Evolutionary conservation across 2,797 vertebrate genomes (phyloP), one percentile per base, ranked within the genome.

Genomic region (Clarias laeviceps): DNA sequence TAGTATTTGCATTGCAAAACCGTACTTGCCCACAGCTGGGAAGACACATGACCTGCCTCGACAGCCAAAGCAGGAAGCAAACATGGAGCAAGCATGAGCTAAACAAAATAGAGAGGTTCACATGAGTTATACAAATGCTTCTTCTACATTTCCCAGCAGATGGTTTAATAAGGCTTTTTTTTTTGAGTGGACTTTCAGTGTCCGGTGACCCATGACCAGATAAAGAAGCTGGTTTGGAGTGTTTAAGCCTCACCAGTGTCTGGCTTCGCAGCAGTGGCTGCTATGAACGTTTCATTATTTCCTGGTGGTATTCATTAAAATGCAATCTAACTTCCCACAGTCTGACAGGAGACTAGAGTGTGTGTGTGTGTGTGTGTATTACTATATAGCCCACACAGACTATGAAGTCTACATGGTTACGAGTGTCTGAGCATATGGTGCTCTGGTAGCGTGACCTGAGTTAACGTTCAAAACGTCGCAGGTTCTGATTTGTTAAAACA

Each of bases 1-100:
- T 90, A 93, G 90, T 91, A 92, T 92, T 91, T 94, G 91, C 89
- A 89, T 92, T 88, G 88, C 29, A 86, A 87, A 80, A 79, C 50
- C 64, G 74, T 8, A 72, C 45, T 72, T 81, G 79, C 74, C 74
- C 82, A 88, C 87, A 72, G 56, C 65, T 74, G 83, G 84, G 70
- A 66, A 54, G 84, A 34, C 66, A 56, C 81, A 85, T 40, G 80
- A 82, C 89, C 85, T 73, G 56, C 64, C 32, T 64, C 37, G 45
- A 73, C 40, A 77, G 80, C 69, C 80, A 85, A 88, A 59, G 32
- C 82, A 73, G 89, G 80, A 88, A 83, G 56, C 54, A 34, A 24
- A 37, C 27, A 37, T 54, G 50, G 12, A 54, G 50, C 50, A 54
- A 54, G 50, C 50, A 54, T 14, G 50, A 14, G 50, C 50, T 54